Conservation (phyloP, 2,797 vertebrate genomes). For the Pteropus rufus region DNA sequence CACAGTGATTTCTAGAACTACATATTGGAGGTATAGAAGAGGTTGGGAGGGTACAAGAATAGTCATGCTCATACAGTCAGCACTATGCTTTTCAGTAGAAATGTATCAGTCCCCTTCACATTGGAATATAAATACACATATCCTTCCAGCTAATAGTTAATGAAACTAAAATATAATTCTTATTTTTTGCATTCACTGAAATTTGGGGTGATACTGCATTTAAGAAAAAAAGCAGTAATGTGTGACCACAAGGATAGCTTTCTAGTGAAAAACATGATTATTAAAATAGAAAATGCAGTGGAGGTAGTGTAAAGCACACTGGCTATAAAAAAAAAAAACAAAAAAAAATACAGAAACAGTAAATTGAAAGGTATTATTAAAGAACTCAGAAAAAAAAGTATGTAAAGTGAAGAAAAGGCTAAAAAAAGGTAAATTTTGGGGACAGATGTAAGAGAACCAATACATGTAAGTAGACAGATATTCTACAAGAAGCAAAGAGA, state of each 20-base stretch:
- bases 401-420: not conserved
- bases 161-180: not conserved
- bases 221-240: not conserved
- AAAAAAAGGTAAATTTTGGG: not conserved
- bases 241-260: not conserved
- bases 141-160: not conserved
- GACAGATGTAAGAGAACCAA: not conserved
- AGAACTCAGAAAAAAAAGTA: not conserved
- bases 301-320: not conserved
- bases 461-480: not conserved
- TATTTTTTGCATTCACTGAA: not conserved
- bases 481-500: not conserved
- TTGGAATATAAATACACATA: not conserved
- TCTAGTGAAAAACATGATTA: constrained; percentile 10
- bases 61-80: not conserved
- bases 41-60: not conserved
- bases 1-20: not conserved
- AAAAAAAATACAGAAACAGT: not conserved
- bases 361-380: not conserved
- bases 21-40: not conserved
- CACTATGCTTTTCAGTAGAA: not conserved
- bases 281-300: not conserved
- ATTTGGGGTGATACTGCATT: not conserved
- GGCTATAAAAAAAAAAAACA: not conserved
- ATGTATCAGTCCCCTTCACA: not conserved